A percentile compares a stretch with the other conserved stretches of the same genome.
These are phyloP conservation scores for Phoeniculus purpureus DNA, from an alignment of 2,797 vertebrate genomes.

Conservation along the genomic window DNA sequence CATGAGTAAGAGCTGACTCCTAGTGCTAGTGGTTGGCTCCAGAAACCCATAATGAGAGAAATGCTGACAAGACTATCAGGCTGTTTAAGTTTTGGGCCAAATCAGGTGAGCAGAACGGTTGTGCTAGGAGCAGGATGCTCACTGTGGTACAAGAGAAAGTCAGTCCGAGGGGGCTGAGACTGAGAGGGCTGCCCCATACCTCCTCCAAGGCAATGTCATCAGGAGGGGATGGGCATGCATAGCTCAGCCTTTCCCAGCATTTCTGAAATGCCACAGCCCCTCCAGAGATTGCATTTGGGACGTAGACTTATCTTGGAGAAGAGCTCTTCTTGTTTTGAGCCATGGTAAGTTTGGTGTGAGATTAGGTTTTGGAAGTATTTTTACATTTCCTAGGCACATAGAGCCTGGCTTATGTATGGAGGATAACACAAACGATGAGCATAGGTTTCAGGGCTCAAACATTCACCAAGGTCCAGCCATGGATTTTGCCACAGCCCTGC, in stretches of 20 bases:
- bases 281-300: not conserved
- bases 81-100: not conserved
- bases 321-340: not conserved
- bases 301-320: not conserved
- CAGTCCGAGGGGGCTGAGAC: not conserved
- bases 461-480: accelerated
- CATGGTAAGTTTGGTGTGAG: accelerated
- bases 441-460: not conserved
- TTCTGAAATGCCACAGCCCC: not conserved
- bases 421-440: not conserved
- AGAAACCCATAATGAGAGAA: constrained; percentile 13
- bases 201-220: not conserved
- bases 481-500: accelerated
- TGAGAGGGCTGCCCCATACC: not conserved
- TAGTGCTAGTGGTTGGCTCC: not conserved
- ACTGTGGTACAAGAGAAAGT: not conserved
- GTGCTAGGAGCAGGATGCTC: not conserved
- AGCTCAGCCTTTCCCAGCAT: not conserved
- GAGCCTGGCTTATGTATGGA: not conserved
- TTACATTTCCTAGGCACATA: not conserved
- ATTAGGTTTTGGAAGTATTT: not conserved
- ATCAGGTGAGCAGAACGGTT: accelerated
- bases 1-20: constrained; percentile 59
- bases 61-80: not conserved
- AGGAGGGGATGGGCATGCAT: not conserved